Evolutionary conservation across 2,113 vertebrate species (phyloP), one percentile per base, ranked within the genome.

Genomic region (Mormoops blainvillei): DNA sequence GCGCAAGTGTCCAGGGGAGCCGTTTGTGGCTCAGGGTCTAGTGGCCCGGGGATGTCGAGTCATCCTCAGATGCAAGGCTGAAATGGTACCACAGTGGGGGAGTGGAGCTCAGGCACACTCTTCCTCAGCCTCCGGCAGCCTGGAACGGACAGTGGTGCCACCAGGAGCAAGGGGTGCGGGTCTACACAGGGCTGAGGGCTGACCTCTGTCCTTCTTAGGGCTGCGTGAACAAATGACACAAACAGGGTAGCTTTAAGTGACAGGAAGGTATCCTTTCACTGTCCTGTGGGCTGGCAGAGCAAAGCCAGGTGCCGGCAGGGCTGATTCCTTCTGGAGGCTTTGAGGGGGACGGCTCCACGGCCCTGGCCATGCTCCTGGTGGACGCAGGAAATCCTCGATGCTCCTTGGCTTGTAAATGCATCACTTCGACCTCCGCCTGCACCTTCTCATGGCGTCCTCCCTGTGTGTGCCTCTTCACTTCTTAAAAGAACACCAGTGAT

Each of bases 381-480:
- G 7, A 5, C 16, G 10, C 50, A 54, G 5, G 24, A 3, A 2
- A 26, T 7, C 54, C 43, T 33, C 0, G 20, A 7, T 1, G 0
- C 61, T 33, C 61, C 61, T 16, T 20, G 48, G 33, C 15, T 3
- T 16, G 36, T 7, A 24, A 70, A 22, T 9, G 0, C n/a, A 0
- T 71, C 10, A 2, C 4, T 38, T 22, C 10, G 3, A 0, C 10
- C 31, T 52, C 54, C 8, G 2, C 33, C 48, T 18, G 11, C 24
- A 0, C 4, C 45, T 14, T 38, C 28, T 19, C 9, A 0, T 2
- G 4, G 8, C 20, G 3, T 14, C 28, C 52, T 10, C 50, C 58
- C 54, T 15, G 22, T 5, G 33, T 26, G 13, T 4, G 16, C 54
- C 18, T 61, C 18, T 31, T 45, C 33, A 26, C n/a, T 56, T 74